phyloP scores from a whole-genome alignment of 2,888 invertebrate species.

The Lasiommata megera region DNA sequence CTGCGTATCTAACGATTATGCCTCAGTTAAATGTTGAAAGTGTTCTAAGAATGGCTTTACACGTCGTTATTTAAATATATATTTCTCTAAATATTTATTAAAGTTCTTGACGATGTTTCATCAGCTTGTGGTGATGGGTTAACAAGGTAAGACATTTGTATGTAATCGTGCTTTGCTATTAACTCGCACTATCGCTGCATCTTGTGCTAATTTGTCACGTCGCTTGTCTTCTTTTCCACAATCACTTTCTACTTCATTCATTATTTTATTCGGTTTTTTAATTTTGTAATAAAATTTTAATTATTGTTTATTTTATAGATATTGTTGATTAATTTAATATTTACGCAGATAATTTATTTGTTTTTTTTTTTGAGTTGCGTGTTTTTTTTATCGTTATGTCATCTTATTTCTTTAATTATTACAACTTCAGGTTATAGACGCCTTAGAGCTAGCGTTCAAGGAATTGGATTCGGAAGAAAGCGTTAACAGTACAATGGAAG shows the following conservation, averaged over 20 bases:
- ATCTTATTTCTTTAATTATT: conserved; percentile 24
- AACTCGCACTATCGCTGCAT: conserved; percentile 58
- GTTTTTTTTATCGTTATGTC: not conserved
- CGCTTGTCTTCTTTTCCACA: conserved; percentile 32
- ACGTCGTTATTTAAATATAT: conserved; percentile 25
- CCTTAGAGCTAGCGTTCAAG: conserved; percentile 83
- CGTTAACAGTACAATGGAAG: conserved; percentile 60
- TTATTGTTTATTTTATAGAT: not conserved
- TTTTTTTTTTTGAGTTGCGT: conserved; percentile 17
- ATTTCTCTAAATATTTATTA: conserved; percentile 42
- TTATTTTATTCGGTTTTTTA: conserved; percentile 33
- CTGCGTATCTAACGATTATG: conserved; percentile 43
- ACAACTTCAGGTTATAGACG: conserved; percentile 80
- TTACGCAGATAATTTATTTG: not conserved
- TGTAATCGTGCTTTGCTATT: conserved; percentile 53
- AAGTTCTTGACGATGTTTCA: conserved; percentile 40
- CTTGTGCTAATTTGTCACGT: conserved; percentile 39
- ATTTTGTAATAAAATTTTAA: conserved; percentile 9
- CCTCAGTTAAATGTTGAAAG: conserved; percentile 36
- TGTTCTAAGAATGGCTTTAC: conserved; percentile 33
- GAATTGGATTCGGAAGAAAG: conserved; percentile 81
- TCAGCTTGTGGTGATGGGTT: conserved; percentile 72
- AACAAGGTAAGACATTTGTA: conserved; percentile 61
- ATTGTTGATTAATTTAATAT: not conserved
- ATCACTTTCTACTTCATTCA: conserved; percentile 28